These are phyloP conservation scores for Oligia fasciuncula DNA, from an alignment of 2,888 invertebrate genomes.

Conservation along the genomic window DNA sequence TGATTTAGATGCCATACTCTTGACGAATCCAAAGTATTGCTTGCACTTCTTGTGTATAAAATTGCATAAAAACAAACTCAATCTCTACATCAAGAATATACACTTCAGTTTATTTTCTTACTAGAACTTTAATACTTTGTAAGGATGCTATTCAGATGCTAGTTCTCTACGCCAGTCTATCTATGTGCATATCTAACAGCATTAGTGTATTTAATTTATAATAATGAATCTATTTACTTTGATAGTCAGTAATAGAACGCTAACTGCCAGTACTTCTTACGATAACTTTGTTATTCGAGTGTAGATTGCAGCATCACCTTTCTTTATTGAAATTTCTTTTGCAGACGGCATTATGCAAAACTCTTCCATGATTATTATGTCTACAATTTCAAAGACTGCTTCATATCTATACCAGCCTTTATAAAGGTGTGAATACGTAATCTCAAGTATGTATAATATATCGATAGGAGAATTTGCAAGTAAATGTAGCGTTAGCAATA, in stretches of 20 bases:
- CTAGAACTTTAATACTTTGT: slow-evolving; percentile 18
- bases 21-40: neutral
- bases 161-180: slow-evolving; percentile 21
- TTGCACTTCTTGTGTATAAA: neutral
- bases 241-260: slow-evolving; percentile 42
- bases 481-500: slow-evolving; percentile 62
- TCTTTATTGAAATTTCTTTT: slow-evolving; percentile 32
- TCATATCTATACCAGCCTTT: slow-evolving; percentile 39
- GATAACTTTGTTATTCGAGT: slow-evolving; percentile 29
- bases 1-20: neutral
- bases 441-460: slow-evolving; percentile 37
- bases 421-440: slow-evolving; percentile 19
- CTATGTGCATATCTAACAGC: slow-evolving; percentile 53
- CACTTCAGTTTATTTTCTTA: slow-evolving; percentile 13
- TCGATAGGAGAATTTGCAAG: slow-evolving; percentile 46
- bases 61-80: neutral
- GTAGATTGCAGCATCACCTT: slow-evolving; percentile 25
- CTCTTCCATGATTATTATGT: slow-evolving; percentile 12
- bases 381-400: slow-evolving; percentile 11
- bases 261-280: slow-evolving; percentile 28
- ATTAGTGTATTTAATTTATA: slow-evolving; percentile 41
- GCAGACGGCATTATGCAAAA: slow-evolving; percentile 24
- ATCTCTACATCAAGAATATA: neutral
- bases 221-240: slow-evolving; percentile 47
- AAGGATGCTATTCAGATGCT: slow-evolving; percentile 24